phyloP scores from a whole-genome alignment of 2,797 vertebrate genomes.

The Cossypha dichroa region DNA sequence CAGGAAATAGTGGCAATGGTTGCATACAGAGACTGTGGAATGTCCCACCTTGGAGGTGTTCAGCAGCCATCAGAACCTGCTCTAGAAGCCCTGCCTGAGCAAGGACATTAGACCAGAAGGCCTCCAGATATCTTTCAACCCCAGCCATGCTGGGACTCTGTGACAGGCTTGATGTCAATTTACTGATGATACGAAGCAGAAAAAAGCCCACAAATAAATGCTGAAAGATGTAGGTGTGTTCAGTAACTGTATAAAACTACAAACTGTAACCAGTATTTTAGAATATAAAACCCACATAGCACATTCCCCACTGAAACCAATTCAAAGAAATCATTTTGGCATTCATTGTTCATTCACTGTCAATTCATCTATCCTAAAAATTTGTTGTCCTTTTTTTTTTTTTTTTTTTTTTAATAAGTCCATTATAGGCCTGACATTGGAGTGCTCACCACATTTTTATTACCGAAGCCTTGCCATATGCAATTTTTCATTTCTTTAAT shows the following conservation, averaged over 20 bases:
- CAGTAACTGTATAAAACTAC: background rate
- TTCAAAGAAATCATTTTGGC: background rate
- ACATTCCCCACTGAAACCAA: background rate
- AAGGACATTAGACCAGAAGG: background rate
- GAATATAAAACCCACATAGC: background rate
- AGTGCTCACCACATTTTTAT: background rate
- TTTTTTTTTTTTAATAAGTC: background rate
- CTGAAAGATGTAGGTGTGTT: background rate
- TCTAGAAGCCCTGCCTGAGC: background rate
- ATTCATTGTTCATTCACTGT: background rate
- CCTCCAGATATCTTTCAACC: background rate
- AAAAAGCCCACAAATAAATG: background rate
- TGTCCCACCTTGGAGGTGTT: background rate
- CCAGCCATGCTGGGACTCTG: background rate
- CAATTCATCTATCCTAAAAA: background rate
- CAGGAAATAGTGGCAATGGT: background rate
- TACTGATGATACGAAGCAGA: background rate
- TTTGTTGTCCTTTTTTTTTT: background rate
- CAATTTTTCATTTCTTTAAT: background rate
- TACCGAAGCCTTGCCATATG: background rate
- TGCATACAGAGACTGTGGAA: background rate
- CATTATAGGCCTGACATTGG: rapidly evolving
- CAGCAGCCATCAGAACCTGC: background rate
- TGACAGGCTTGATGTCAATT: background rate
- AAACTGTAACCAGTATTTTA: background rate